Evolutionary conservation across 2,888 invertebrate species (phyloP), one percentile per base, ranked within the genome.

Genomic region (Leptinotarsa juncta): DNA sequence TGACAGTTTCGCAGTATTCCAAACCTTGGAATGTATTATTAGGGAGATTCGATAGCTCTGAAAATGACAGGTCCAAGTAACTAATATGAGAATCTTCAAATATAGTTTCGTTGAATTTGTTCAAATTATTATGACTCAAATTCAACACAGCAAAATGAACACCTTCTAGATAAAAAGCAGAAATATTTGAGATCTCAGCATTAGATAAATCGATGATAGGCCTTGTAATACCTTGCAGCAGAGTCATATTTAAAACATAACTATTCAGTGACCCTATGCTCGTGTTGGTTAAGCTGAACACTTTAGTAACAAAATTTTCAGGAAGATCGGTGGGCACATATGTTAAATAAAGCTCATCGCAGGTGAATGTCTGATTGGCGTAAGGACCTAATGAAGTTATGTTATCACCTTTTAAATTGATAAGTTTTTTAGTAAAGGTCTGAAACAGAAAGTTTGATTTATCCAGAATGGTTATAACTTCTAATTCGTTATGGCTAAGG

Each of bases 71-170:
- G 15, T 68, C 68, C 32, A 68, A 18, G 14, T 26, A 15, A 15
- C 1, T 18, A 12, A 68, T 55, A 18, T 3, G 1, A 42, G 53
- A 53, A 42, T 62, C 14, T 7, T 68, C n/a, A 42, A 68, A 68
- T n/a, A 68, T 53, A 18, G 18, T 18, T 16, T n/a, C 15, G 12
- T 68, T 42, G 1, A 68, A n/a, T 18, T n/a, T 14, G 15, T 4
- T 53, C 16, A 68, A 16, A 48, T 68, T 18, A 20, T 68, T 68
- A 12, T 68, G 55, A 20, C 68, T 68, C 68, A 68, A 53, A 53
- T 68, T 68, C 42, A 68, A n/a, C 16, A 14, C 15, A n/a, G 15
- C 0, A 4, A 32, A 42, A 3, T 7, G 12, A 20, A 55, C 26
- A 23, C 15, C 42, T 32, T 55, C 55, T 23, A 68, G 32, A 32